Base-by-base conservation (phyloP, 2,888 invertebrate genomes). In the Lithophane ornitopus region DNA sequence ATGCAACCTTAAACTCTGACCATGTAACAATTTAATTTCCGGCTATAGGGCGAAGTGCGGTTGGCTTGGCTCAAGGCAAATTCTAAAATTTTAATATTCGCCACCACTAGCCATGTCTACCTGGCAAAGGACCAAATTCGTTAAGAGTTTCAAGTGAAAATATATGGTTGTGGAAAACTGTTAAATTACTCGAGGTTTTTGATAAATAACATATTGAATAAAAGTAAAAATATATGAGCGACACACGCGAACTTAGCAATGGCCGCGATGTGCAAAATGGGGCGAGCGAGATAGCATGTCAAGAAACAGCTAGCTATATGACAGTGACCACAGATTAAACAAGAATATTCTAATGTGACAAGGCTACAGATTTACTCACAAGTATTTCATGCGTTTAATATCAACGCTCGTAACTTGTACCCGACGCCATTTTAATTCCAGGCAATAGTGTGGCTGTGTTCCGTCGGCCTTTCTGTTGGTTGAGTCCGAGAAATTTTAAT, bases 401-500 rank as follows among this genome's bases (percentile, higher is more conserved):
- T 49, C n/a, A 71, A 22, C 54, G 67, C 78, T 73, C 19, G 39
- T 71, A 70, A 79, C 70, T 84, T 87, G 69, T 65, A 70, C 86
- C 78, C 77, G 28, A 68, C 78, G 61, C 70, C 44, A 70, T 87
- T 87, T 84, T 87, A 84, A 86, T 87, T 76, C 78, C 74, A 56
- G 16, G 68, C 73, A 83, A 85, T 81, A 85, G 82, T 82, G 81
- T 46, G 68, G 78, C 69, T 70, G 68, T 70, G 81, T 68, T 83
- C 81, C 80, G 70, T 71, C 67, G 70, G 61, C 71, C 68, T 70
- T 78, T 66, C 72, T 79, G 69, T 77, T 81, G 73, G 80, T 44
- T 72, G 72, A 77, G 80, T 78, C 78, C 78, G 84, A 82, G 78
- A 82, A 81, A 88, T 88, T 89, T 84, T 86, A 89, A 89, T 89